phyloP scores from a whole-genome alignment of 2,113 vertebrate genomes.

The Speoplatyrhinus poulsoni region DNA sequence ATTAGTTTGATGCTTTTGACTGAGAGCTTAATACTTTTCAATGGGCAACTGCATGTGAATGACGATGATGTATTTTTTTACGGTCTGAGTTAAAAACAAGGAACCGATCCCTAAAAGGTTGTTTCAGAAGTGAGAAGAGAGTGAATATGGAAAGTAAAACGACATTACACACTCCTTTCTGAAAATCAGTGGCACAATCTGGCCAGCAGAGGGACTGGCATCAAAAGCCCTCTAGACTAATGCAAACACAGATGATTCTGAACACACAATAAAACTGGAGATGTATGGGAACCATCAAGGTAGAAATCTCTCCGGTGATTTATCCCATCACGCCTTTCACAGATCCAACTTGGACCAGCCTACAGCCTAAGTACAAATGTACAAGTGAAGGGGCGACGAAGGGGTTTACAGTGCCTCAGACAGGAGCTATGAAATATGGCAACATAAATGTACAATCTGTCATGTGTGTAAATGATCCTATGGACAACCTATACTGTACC shows the following conservation, averaged over 20 bases:
- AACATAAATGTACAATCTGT: constrained; percentile 62
- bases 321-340: constrained; percentile 64
- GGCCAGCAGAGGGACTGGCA: constrained; percentile 68
- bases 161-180: too few species aligned
- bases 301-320: constrained; percentile 65
- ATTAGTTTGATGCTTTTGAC: too few species aligned
- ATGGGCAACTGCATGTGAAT: too few species aligned
- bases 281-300: constrained; percentile 77
- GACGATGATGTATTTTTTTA: too few species aligned
- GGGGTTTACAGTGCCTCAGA: constrained; percentile 51
- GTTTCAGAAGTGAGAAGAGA: too few species aligned
- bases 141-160: too few species aligned
- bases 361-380: constrained; percentile 46
- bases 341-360: constrained; percentile 38
- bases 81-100: too few species aligned
- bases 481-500: constrained; percentile 53
- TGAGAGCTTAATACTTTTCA: too few species aligned
- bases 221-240: constrained; percentile 41
- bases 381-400: constrained; percentile 64
- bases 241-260: constrained; percentile 49
- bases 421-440: constrained; percentile 66
- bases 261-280: constrained; percentile 77
- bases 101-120: too few species aligned
- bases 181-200: constrained; percentile 27
- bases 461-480: constrained; percentile 60